Evolutionary conservation across 2,888 invertebrate genomes (phyloP), one percentile per base, ranked within the genome.

Genomic region (Philhelius pedissequus): DNA sequence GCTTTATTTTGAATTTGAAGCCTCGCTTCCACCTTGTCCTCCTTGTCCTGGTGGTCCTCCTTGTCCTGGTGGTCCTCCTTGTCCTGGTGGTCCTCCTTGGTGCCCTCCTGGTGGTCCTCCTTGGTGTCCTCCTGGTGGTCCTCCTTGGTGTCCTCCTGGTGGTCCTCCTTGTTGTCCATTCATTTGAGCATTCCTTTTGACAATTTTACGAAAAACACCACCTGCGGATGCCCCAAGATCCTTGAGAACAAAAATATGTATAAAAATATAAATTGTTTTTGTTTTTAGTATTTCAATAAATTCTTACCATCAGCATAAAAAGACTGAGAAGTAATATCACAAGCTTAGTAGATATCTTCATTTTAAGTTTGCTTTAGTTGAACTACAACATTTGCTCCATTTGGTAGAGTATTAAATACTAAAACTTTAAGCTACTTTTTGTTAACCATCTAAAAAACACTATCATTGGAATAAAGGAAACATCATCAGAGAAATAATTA

Each of bases 321-420:
- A 81, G 32, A 3, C 70, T 76, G 1, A 81, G n/a, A 15, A 81
- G 56, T 8, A 76, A 54, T 18, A 81, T 43, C 5, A 70, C 8
- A 20, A 81, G 25, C 18, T 76, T 81, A 13, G 81, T 70, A n/a
- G 62, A 4, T 40, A 64, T 27, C 54, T 81, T 76, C 81, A 81
- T 81, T 64, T 25, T 66, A 40, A 56, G 54, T 50, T 15, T 71
- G 45, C 35, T 32, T 62, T 35, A 20, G 40, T 45, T 22, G 7
- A 56, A 81, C 80, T 81, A 43, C 58, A 27, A 30, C 20, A 15
- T 27, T 25, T 11, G 3, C 30, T 43, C 8, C 4, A 1, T 13
- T 20, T 38, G 38, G 38, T 8, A 3, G 7, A 18, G 22, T 18
- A 75, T 75, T 80, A 80, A 74, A 80, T 80, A 80, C 43, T 40